Conservation (phyloP, 2,113 vertebrate species). For the Sinocyclocheilus anshuiensis region DNA sequence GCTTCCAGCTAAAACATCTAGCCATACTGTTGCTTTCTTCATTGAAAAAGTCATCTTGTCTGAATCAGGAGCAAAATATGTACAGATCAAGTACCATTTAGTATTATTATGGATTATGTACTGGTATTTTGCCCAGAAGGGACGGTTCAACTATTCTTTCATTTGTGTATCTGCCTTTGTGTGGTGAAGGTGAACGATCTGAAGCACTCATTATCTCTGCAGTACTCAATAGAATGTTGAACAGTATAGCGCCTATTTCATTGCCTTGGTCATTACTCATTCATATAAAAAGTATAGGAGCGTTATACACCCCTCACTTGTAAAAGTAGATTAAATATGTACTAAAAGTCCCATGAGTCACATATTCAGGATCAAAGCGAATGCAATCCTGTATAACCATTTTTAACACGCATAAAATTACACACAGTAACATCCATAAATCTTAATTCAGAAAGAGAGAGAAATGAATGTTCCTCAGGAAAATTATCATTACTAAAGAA, state of each 20-base stretch:
- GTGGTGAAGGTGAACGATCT: slow-evolving; percentile 25
- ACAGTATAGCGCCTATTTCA: neutral
- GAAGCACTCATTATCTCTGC: neutral
- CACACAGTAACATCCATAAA: neutral
- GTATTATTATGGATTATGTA: no score
- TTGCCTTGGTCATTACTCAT: neutral
- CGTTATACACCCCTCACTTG: neutral
- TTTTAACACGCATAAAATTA: neutral
- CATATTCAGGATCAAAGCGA: slow-evolving; percentile 7
- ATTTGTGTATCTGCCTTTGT: neutral
- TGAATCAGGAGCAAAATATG: no score
- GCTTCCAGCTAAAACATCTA: no score
- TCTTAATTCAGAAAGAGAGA: neutral
- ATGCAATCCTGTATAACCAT: neutral
- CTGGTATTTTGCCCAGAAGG: no score
- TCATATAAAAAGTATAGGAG: slow-evolving; percentile 2
- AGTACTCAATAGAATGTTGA: neutral
- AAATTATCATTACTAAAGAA: no score
- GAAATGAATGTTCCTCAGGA: no score
- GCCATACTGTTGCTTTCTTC: no score
- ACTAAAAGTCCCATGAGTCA: neutral
- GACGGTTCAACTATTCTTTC: neutral
- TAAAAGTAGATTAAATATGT: slow-evolving; percentile 1
- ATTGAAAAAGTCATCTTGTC: no score
- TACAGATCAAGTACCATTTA: no score